phyloP scores from a whole-genome alignment of 2,888 invertebrate species.

The Xestia xanthographa region DNA sequence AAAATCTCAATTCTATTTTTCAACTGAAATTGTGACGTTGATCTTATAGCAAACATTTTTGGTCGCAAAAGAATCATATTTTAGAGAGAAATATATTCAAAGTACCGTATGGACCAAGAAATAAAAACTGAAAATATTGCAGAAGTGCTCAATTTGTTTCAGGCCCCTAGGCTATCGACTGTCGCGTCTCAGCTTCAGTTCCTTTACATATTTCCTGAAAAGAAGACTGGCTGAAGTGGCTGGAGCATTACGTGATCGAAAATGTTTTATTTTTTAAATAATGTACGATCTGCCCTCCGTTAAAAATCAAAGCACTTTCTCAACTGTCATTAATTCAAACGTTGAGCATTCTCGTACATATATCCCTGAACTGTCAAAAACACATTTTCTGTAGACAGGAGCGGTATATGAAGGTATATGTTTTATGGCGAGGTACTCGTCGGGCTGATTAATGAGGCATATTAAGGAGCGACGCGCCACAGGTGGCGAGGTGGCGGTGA shows the following conservation, averaged over 20 bases:
- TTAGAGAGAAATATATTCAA: conserved; percentile 37
- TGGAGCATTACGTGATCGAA: neutral
- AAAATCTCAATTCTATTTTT: neutral
- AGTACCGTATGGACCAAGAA: conserved; percentile 20
- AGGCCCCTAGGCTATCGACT: conserved; percentile 42
- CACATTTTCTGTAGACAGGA: conserved; percentile 20
- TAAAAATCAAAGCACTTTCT: conserved; percentile 10
- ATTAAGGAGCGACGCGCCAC: conserved; percentile 56
- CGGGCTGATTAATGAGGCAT: conserved; percentile 60
- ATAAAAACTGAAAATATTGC: conserved; percentile 36
- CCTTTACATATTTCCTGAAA: conserved; percentile 43
- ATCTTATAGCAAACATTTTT: neutral
- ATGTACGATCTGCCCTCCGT: neutral
- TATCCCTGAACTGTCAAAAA: conserved; percentile 45
- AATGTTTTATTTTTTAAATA: conserved; percentile 26
- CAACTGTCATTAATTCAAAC: conserved; percentile 22
- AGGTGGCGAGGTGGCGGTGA: conserved; percentile 52
- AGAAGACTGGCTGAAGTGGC: conserved; percentile 14
- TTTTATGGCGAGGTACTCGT: conserved; percentile 26
- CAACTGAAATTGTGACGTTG: neutral
- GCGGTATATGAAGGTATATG: conserved; percentile 20
- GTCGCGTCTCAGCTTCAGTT: conserved; percentile 10
- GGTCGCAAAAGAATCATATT: conserved; percentile 22
- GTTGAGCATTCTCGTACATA: conserved; percentile 7
- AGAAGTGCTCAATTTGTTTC: conserved; percentile 40